Evolutionary conservation across 1,140 invertebrate genomes (phyloP).

Genomic region (Drosophila kohkoa): DNA sequence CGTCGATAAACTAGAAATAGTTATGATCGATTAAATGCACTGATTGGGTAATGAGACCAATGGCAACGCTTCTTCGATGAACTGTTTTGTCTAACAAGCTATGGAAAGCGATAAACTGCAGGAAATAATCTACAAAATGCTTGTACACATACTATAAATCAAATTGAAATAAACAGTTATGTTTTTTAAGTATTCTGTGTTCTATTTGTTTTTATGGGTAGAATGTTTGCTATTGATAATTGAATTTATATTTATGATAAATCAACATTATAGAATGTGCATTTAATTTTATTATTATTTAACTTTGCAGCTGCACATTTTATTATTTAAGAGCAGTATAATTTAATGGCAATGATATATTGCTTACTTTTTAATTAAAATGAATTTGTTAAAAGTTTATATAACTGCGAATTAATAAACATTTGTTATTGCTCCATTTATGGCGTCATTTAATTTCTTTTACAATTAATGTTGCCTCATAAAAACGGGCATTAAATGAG

Average conservation of each 20-base stretch:
- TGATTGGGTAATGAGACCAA: slow-evolving; percentile 33
- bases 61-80: neutral
- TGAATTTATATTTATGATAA: too few relatives aligned
- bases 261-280: too few relatives aligned
- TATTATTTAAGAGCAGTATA: too few relatives aligned
- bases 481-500: slow-evolving; percentile 1
- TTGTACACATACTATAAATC: too few relatives aligned
- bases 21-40: slow-evolving; percentile 49
- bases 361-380: neutral
- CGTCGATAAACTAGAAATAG: slow-evolving; percentile 60
- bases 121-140: too few relatives aligned
- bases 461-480: slow-evolving; percentile 3
- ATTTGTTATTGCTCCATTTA: neutral
- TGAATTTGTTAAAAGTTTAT: neutral
- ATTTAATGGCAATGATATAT: too few relatives aligned
- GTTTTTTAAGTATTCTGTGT: too few relatives aligned
- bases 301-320: too few relatives aligned
- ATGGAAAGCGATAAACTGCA: neutral
- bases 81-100: slow-evolving; percentile 2
- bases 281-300: too few relatives aligned
- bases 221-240: too few relatives aligned
- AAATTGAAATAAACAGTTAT: too few relatives aligned
- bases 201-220: too few relatives aligned
- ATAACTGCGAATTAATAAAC: neutral
- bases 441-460: neutral